phyloP scores from a whole-genome alignment of 2,113 vertebrate species.

The Pipa parva region DNA sequence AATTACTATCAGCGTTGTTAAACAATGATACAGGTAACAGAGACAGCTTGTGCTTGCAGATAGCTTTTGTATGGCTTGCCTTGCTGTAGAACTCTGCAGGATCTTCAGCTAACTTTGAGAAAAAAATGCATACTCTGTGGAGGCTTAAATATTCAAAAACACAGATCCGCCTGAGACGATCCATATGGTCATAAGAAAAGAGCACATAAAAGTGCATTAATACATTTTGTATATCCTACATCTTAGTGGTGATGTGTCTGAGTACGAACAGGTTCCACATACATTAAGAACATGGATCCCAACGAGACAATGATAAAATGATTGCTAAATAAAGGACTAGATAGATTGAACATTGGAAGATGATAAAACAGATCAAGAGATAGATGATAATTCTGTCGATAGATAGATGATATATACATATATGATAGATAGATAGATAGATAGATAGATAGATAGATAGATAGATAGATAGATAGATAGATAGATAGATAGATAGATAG shows the following conservation, averaged over 20 bases:
- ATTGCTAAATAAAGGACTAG: background rate
- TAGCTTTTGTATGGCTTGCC: too few relatives aligned
- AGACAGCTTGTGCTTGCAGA: background rate
- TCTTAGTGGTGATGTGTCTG: background rate
- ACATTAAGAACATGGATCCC: background rate
- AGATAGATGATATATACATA: too few relatives aligned
- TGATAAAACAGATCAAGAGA: background rate
- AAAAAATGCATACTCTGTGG: too few relatives aligned
- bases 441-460: too few relatives aligned
- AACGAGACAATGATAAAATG: background rate
- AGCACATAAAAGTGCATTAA: background rate
- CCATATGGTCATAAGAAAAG: conserved; percentile 17
- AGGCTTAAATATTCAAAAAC: conserved; percentile 7
- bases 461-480: too few relatives aligned
- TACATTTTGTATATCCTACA: background rate
- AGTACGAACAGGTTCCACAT: background rate
- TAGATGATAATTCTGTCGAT: too few relatives aligned
- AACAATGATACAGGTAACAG: background rate
- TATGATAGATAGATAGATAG: background rate
- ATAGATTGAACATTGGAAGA: too few relatives aligned
- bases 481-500: too few relatives aligned
- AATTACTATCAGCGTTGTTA: background rate
- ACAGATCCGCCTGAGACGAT: background rate
- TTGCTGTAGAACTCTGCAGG: too few relatives aligned
- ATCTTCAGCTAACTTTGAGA: too few relatives aligned